Evolutionary conservation across 2,888 invertebrate species (phyloP), one percentile per base, ranked within the genome.

Genomic region (Rambutsinella grinnellia): DNA sequence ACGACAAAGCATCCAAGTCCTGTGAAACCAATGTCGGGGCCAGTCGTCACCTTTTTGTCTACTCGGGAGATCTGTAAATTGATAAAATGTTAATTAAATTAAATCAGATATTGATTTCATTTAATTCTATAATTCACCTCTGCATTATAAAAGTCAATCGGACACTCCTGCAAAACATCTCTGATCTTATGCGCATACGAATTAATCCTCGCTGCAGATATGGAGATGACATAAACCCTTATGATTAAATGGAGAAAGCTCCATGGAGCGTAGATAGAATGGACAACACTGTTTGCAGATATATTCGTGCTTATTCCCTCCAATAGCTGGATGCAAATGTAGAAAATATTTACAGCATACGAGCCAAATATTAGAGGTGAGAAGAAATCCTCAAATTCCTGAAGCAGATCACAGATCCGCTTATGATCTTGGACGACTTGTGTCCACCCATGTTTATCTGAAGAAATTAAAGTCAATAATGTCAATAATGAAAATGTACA

Each of bases 341-440:
- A 78, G 60, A 57, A 80, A 28, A 77, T 78, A 53, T 78, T 80
- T 15, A 78, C 61, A 0, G 61, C 57, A 23, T 78, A 80, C 2
- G 80, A 78, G 1, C 61, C 60, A 36, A 80, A 80, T 23, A 78
- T 67, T 0, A 80, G 47, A 0, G 78, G 80, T 1, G 80, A 78
- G 19, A 78, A 65, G 26, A 60, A 78, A 6, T 8, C 28, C 54
- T 74, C 74, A 23, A 78, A 28, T 24, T 75, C 53, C 3, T 61
- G 60, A 2, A 78, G 53, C 1, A 78, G 26, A 19, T 75, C 61
- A 28, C 75, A 78, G 6, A 78, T 28, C 19, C n/a, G 56, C 21
- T 68, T 65, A 46, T 75, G 80, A 56, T 82, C 82, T 2, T 71
- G 23, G 0, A 56, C 74, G 8, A 82, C 17, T n/a, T 76, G 74